Evolutionary conservation across 2,113 vertebrate genomes (phyloP), one percentile per base, ranked within the genome.

Genomic region (Nematolebias whitei): DNA sequence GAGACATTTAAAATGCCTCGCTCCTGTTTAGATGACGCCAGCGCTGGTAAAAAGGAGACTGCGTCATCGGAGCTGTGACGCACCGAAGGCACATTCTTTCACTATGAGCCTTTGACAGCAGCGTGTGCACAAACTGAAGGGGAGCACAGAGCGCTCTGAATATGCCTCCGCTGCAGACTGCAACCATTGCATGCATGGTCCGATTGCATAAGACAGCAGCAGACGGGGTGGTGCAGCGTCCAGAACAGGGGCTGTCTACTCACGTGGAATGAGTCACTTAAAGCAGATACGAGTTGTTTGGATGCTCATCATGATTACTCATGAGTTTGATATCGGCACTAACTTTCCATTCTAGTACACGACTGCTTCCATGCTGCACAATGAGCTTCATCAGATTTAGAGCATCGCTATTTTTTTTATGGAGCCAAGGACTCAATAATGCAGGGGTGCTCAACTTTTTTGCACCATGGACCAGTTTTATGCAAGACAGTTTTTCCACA

Each of bases 61-160:
- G 83, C 85, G 88, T 91, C 90, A 89, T 80, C 57, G 20, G 58
- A 64, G 75, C 83, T 76, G 78, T 63, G 40, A 78, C 72, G 35
- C 76, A 44, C 51, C 78, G 85, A 78, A 75, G n/a, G 65, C 71
- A 81, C 80, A 79, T 78, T 88, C 73, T 77, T 81, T 38, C 45
- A 63, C 76, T 82, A 51, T 70, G 45, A 68, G 74, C 65, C 62
- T 74, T 29, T 76, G 66, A 75, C 73, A 69, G 56, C 71, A 24
- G 5, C 55, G 56, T 45, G 71, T 67, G 69, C 71, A 29, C 26
- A 7, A 29, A 7, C 48, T 7, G 38, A n/a, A n/a, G n/a, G n/a
- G n/a, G n/a, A n/a, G n/a, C n/a, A n/a, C n/a, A n/a, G n/a, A n/a
- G n/a, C n/a, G n/a, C n/a, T n/a, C n/a, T n/a, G n/a, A n/a, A n/a